Base-by-base conservation (phyloP, 2,888 invertebrate genomes). In the Megamerina dolium region DNA sequence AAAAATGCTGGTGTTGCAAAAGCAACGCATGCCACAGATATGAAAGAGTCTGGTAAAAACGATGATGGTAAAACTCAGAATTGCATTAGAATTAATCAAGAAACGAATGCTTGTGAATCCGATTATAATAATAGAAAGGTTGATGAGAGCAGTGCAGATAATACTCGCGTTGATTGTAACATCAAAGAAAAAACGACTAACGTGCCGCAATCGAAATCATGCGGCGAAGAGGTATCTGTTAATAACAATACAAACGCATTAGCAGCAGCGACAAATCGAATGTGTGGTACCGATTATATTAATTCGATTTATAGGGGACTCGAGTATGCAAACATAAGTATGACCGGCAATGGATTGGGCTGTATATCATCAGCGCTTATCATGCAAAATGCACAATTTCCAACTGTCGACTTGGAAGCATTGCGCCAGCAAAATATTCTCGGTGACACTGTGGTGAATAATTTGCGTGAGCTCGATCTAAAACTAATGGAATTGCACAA, bases 401-500 rank as follows among this genome's bases (percentile, higher is more conserved):
- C 52, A 1, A 38, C 51, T 4, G 45, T 59, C 4, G 50, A 51
- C 20, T 21, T 56, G 5, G 57, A 61, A 1, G 44, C 57, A 2
- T 33, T 58, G 5, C 52, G 48, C 4, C 49, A 59, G 3, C 41
- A 59, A 31, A 58, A 54, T 33, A 43, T 52, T 6, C 45, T 58
- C 26, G 58, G 57, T 1, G 65, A 67, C 5, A 54, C 55, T 3
- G 52, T 67, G 2, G 52, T 60, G 1, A 55, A 53, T 5, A 59
- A 54, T 41, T 43, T 70, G n/a, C 58, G 61, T 1, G 70, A 70
- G 30, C 62, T 67, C 9, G 70, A 70, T 55, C 53, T 60, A 0
- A 62, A 62, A 6, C 52, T 70, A n/a, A 48, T 68, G 52, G 66
- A 68, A 43, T 49, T 67, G 32, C 66, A 67, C 21, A 65, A 64